Base-by-base conservation (phyloP, 2,113 vertebrate genomes). In the Eupsittula cactorum region DNA sequence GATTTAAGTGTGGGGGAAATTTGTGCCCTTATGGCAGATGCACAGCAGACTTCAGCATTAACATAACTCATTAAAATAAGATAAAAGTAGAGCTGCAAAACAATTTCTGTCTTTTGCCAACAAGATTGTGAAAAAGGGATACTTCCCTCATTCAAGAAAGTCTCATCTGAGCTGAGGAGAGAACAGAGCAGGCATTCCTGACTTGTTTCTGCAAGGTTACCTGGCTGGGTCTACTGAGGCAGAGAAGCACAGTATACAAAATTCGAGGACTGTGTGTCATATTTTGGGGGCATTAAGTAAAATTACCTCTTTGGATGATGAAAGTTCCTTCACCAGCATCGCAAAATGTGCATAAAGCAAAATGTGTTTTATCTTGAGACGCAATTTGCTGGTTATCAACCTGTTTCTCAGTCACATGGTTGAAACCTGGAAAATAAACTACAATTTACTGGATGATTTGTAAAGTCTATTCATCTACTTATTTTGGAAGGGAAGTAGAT, bases 21-120 rank as follows among this genome's bases (percentile, higher is more conserved):
- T 75, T 82, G 76, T 82, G 95, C 97, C 93, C 95, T 96, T 95
- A 74, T 11, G 83, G 92, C 90, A 94, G 94, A 96, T 96, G 91
- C 84, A 59, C 86, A 92, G 92, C 89, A 97, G 96, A 97, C 94
- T 96, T 96, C 88, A 97, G 84, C 92, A 93, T 97, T 97, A 95
- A 95, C 81, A 35, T 95, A 96, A 96, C 97, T 97, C 95, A 97
- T 98, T 97, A 97, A 97, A 97, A 94, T 90, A 94, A 93, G 91
- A 97, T 97, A 85, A 97, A 98, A 98, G 97, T 91, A 83, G 87
- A 97, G 70, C 93, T 97, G 95, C 95, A 97, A 82, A 97, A 94
- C 93, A 85, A 91, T 91, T 92, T 94, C 37, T 88, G 74, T 77
- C 90, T 96, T 95, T 95, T 95, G 91, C 95, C 78, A 95, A 86